These are phyloP conservation scores for Orgyia antiqua DNA, from an alignment of 2,888 invertebrate species.

Conservation along the genomic window DNA sequence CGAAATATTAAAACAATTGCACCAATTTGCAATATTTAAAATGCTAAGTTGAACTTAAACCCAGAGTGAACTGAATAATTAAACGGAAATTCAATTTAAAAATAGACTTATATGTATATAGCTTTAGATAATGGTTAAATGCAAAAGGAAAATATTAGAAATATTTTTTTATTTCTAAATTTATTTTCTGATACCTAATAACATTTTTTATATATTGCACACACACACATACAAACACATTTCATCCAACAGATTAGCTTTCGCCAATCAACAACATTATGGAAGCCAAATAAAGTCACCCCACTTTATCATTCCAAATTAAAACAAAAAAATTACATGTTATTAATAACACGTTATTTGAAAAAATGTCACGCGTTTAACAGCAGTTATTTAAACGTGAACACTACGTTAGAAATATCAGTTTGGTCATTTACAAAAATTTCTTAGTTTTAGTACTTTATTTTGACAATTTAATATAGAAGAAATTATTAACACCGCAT, in stretches of 20 bases:
- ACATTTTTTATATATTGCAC: constrained; percentile 7
- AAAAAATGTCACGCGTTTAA: constrained; percentile 25
- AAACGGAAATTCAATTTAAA: no score
- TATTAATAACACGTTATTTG: constrained; percentile 18
- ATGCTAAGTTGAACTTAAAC: no score
- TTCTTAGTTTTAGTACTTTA: constrained; percentile 18
- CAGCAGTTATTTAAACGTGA: constrained; percentile 18
- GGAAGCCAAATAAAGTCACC: constrained; percentile 13
- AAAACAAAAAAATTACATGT: constrained; percentile 9
- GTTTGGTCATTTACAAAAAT: constrained; percentile 37
- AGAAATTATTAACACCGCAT: no score
- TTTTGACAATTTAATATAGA: constrained; percentile 11
- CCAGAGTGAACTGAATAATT: no score
- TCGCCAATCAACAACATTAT: constrained; percentile 5
- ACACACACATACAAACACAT: constrained; percentile 2
- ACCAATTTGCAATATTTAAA: no score
- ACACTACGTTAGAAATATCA: constrained; percentile 24
- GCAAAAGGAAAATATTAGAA: no score
- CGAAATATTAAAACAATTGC: no score
- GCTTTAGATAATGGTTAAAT: no score
- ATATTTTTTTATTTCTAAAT: no score
- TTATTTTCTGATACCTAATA: no score
- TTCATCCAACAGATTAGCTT: constrained; percentile 11
- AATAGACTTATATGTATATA: no score
- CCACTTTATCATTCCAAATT: constrained; percentile 1